phyloP scores from a whole-genome alignment of 2,888 invertebrate species.

The Lottia scabra region DNA sequence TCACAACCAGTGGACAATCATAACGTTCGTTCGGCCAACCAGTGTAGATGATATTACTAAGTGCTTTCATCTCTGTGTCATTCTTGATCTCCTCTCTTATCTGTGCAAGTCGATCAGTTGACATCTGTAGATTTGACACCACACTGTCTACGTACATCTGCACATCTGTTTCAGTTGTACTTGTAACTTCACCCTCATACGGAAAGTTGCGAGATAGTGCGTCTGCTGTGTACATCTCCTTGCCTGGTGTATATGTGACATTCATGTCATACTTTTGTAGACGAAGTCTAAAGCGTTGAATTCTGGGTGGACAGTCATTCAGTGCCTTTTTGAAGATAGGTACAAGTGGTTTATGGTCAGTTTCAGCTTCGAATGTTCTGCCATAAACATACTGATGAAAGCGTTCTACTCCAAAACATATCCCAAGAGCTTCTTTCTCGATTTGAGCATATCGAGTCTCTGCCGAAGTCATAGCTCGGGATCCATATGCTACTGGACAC shows the following conservation, averaged over 20 bases:
- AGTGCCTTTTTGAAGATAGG: conserved; percentile 14
- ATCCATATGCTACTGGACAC: conserved; percentile 26
- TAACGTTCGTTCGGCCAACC: conserved; percentile 15
- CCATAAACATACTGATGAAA: conserved; percentile 27
- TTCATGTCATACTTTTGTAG: conserved; percentile 12
- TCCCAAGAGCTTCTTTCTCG: conserved; percentile 20
- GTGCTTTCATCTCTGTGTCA: conserved; percentile 1
- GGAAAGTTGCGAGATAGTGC: conserved; percentile 1
- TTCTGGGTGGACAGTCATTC: conserved; percentile 10
- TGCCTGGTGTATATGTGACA: conserved; percentile 13
- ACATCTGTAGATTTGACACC: conserved; percentile 20
- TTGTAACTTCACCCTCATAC: background rate
- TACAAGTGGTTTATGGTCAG: conserved; percentile 22
- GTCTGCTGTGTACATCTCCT: conserved; percentile 14
- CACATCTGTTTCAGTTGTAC: conserved; percentile 21
- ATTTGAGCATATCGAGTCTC: conserved; percentile 22
- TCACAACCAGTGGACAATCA: background rate
- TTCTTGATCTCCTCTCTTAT: conserved; percentile 16
- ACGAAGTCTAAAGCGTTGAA: conserved; percentile 12
- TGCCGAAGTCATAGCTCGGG: conserved; percentile 17
- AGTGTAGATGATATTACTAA: conserved; percentile 1
- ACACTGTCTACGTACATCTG: conserved; percentile 29
- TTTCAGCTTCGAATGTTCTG: conserved; percentile 15
- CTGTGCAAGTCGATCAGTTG: conserved; percentile 25
- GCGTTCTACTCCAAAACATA: conserved; percentile 20